Evolutionary conservation across 2,797 vertebrate species (phyloP).

Genomic region (Falco rusticolus): DNA sequence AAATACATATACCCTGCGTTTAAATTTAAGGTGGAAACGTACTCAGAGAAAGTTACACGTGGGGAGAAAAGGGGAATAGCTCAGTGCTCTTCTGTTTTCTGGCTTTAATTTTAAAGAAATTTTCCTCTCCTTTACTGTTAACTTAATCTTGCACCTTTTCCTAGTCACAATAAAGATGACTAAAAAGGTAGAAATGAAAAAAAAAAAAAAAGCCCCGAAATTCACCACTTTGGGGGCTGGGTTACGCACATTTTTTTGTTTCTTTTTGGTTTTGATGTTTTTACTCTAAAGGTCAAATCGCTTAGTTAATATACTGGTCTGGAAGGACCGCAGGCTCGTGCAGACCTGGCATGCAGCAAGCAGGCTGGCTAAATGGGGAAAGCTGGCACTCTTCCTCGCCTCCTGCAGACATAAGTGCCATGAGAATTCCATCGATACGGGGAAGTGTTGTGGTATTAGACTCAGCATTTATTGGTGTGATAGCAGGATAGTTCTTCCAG

Average conservation of each 20-base stretch:
- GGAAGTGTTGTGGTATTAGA: neutral
- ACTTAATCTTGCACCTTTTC: neutral
- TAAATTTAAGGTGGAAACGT: neutral
- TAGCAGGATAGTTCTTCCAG: neutral
- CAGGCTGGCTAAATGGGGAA: neutral
- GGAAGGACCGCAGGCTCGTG: neutral
- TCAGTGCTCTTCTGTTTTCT: neutral
- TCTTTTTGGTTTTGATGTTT: neutral
- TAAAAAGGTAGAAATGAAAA: neutral
- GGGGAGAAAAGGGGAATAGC: neutral
- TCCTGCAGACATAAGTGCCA: accelerated
- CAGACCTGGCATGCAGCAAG: neutral
- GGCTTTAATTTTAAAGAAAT: neutral
- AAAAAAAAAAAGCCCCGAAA: neutral
- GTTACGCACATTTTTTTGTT: neutral
- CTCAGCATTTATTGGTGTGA: neutral
- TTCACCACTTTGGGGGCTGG: too few species aligned
- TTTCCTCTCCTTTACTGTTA: neutral
- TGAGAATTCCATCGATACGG: neutral
- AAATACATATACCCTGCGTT: neutral
- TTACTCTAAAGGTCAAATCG: neutral
- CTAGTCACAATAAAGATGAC: neutral
- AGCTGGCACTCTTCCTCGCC: neutral
- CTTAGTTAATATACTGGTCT: neutral
- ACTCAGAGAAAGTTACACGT: neutral